Evolutionary conservation across 1,140 invertebrate genomes (phyloP), one percentile per base, ranked within the genome.

Genomic region (Zaprionus vittiger): DNA sequence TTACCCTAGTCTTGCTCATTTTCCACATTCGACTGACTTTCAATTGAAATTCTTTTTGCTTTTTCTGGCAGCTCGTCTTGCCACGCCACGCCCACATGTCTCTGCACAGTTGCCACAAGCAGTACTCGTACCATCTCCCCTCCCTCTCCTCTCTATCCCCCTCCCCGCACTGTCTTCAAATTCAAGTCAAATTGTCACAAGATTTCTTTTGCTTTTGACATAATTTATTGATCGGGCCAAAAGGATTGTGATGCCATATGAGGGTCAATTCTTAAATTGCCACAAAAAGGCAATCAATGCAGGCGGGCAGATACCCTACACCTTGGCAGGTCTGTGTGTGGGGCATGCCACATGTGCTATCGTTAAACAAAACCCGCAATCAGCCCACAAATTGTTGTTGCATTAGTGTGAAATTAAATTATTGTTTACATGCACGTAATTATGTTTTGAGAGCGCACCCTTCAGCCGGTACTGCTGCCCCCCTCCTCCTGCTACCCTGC

Each of bases 361-460:
- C 57, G 73, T 84, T 89, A 90, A 77, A 80, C 79, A 75, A 81
- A 79, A 78, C 79, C 85, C 84, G 68, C 85, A 90, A 89, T 89
- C 85, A 89, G 85, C 81, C 89, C 90, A 85, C 90, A 90, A 91
- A 91, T 91, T 91, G 41, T 17, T 79, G 79, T 79, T 79, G 85
- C 85, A 75, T 91, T 91, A 90, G 77, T 90, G 75, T 80, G 66
- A 91, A 91, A 91, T 91, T 90, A 91, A 91, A 91, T 91, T 91
- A 91, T 90, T 91, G 89, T 91, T 91, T 91, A 91, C 89, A 91
- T 80, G 81, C 83, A 57, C 85, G 85, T 90, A 89, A 89, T 89
- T 90, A 89, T 84, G 85, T 81, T 79, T 81, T 74, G 77, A 77
- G 68, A 67, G 80, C 17, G 59, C 66, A 56, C 57, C 71, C 59